phyloP scores from a whole-genome alignment of 2,797 vertebrate genomes.

The Diglossa cyanea region DNA sequence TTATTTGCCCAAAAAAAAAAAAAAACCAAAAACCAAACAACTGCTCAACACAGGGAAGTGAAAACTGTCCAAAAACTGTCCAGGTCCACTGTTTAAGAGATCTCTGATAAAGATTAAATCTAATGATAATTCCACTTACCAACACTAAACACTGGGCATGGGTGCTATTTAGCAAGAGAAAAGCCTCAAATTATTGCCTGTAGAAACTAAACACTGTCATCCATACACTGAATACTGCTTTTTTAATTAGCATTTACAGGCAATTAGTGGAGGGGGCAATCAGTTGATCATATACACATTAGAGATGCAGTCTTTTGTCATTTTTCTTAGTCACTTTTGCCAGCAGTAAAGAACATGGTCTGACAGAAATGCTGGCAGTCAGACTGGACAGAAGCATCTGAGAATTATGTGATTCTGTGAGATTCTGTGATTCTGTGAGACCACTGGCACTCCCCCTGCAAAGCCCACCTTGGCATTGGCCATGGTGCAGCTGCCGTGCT shows the following conservation, averaged over 20 bases:
- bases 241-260: constrained; percentile 20
- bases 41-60: neutral
- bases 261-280: neutral
- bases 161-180: constrained; percentile 20
- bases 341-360: neutral
- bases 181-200: constrained; percentile 41
- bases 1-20: too few species aligned
- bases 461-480: neutral
- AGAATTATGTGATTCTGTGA: neutral
- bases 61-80: neutral
- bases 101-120: neutral
- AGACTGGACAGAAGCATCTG: neutral
- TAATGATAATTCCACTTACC: neutral
- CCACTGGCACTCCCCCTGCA: neutral
- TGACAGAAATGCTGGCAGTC: neutral
- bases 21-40: too few species aligned
- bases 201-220: constrained; percentile 19
- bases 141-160: neutral
- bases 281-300: constrained; percentile 26
- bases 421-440: neutral
- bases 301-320: neutral
- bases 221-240: neutral
- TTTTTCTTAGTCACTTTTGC: neutral
- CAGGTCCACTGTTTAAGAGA: neutral
- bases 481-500: neutral